Base-by-base conservation (phyloP, 1,140 invertebrate genomes). In the Scaptomyza graminum region DNA sequence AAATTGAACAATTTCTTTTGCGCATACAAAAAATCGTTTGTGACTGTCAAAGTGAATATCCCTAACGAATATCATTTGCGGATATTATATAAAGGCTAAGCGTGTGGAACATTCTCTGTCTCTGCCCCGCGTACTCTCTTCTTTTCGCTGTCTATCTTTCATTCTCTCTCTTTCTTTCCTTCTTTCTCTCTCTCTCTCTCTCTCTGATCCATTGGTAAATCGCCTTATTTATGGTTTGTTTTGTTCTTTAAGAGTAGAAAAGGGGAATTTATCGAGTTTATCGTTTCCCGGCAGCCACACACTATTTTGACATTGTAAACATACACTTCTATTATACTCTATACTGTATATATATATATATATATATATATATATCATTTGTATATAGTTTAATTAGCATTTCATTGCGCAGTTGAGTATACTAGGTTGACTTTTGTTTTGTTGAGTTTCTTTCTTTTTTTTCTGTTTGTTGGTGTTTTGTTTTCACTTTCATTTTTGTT, bases 371-470 rank as follows among this genome's bases (percentile, higher is more conserved):
- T 60, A 74, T 74, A 68, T 78, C 57, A 52, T 73, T 66, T 81
- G 67, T 80, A 75, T 80, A 75, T 76, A 79, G 60, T 71, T 80
- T 69, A 84, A 80, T 73, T 78, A 73, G 78, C 74, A 70, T 80
- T 85, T 69, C 76, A 87, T 85, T 87, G 82, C 82, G 82, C 82
- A 82, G 51, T 88, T 88, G 84, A 87, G 83, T 87, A 88, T 87
- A 87, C 83, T 87, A 88, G 71, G 83, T 87, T 83, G 83, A 87
- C 79, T 81, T 83, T 59, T 68, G 34, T 56, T 61, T 68, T 66
- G 22, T 69, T 55, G 52, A 41, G 51, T 49, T 71, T 57, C 52
- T 52, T 60, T 52, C 41, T 76, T 73, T 76, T 73, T 61, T 41
- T 65, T 50, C 74, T 61, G 54, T 52, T 60, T 73, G 34, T 69